phyloP scores from a whole-genome alignment of 2,113 vertebrate genomes.

The Dicerorhinus sumatrensis region DNA sequence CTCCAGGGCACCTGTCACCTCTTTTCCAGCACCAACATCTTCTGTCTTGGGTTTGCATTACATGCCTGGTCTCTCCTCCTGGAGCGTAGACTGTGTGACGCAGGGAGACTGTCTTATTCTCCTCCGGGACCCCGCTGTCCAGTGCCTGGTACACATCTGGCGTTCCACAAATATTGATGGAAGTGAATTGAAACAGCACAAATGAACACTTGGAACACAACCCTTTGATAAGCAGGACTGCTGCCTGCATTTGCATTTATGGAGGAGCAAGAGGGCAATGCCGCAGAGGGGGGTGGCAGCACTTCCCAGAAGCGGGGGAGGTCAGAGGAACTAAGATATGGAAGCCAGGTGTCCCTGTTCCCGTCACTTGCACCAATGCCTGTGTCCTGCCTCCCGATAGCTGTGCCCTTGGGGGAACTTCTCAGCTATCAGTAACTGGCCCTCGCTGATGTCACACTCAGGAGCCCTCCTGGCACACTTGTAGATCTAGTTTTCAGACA shows the following conservation, averaged over 20 bases:
- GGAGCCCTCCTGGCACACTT: neutral
- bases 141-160: neutral
- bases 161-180: neutral
- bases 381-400: neutral
- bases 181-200: neutral
- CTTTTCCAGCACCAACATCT: neutral
- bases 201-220: neutral
- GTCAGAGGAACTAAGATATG: neutral
- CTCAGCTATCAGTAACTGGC: neutral
- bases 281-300: neutral
- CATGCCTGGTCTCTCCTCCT: neutral
- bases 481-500: neutral
- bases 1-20: neutral
- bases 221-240: neutral
- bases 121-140: neutral
- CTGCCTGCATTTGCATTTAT: neutral
- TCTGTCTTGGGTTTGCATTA: neutral
- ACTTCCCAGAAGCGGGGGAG: neutral
- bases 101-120: neutral
- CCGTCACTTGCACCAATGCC: neutral
- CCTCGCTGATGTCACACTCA: slow-evolving; percentile 65
- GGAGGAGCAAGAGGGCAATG: neutral
- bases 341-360: slow-evolving; percentile 21
- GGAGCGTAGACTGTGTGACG: neutral
- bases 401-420: slow-evolving; percentile 74